phyloP scores from a whole-genome alignment of 2,113 vertebrate species.

The Lonchura striata region DNA sequence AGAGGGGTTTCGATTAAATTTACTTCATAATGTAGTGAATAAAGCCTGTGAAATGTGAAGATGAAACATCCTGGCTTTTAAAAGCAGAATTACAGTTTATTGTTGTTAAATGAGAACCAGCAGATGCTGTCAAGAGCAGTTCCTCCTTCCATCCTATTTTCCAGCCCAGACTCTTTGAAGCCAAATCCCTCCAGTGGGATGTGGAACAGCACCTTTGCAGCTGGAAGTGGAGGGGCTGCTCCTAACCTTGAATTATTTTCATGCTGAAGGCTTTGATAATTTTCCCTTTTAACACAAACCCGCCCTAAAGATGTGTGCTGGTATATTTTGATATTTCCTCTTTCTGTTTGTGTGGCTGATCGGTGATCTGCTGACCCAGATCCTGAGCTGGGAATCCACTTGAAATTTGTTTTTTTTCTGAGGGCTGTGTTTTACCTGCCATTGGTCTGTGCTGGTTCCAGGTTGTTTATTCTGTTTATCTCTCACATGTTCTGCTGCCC shows the following conservation, averaged over 20 bases:
- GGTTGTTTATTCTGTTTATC: too few relatives aligned
- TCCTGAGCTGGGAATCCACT: neutral
- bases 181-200: neutral
- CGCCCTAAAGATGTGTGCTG: neutral
- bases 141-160: neutral
- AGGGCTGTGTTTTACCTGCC: neutral
- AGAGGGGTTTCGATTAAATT: neutral
- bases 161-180: neutral
- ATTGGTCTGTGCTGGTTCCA: too few relatives aligned
- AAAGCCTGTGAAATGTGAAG: neutral
- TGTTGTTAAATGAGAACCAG: neutral
- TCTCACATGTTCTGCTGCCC: too few relatives aligned
- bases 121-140: neutral
- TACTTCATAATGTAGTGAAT: neutral
- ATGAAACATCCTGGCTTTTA: neutral
- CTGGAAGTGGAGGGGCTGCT: neutral
- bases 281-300: neutral
- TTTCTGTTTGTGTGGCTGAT: neutral
- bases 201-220: neutral
- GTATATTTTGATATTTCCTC: neutral
- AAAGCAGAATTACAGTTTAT: neutral
- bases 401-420: neutral
- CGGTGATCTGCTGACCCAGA: fast-evolving
- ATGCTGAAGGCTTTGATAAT: neutral
- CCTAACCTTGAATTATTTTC: neutral